Evolutionary conservation across 2,113 vertebrate species (phyloP).

Genomic region (Cochlearius cochlearius): DNA sequence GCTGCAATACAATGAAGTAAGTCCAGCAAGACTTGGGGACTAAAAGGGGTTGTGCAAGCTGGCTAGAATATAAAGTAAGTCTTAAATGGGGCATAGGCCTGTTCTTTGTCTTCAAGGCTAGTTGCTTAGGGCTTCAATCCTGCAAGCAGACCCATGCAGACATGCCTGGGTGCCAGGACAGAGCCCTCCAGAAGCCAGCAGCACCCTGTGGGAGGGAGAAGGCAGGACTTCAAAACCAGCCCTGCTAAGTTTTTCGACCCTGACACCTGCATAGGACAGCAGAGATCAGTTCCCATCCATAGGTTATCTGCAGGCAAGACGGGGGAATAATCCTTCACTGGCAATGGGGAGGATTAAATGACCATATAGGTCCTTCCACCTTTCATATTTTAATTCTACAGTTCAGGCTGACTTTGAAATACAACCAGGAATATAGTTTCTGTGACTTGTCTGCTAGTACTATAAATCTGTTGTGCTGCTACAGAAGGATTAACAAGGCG

Average conservation of each 20-base stretch:
- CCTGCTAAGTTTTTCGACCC: neutral
- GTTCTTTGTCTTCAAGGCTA: slow-evolving; percentile 1
- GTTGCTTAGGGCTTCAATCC: neutral
- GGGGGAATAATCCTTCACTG: neutral
- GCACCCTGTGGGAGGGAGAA: neutral
- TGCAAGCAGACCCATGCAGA: neutral
- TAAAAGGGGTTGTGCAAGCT: neutral
- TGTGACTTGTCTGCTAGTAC: neutral
- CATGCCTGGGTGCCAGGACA: neutral
- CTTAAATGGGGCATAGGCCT: slow-evolving; percentile 39
- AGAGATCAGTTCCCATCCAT: neutral
- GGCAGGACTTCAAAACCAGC: neutral
- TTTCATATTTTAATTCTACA: neutral
- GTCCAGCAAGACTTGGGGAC: neutral
- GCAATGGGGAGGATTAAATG: neutral
- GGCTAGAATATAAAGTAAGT: slow-evolving; percentile 51
- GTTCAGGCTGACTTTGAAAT: neutral
- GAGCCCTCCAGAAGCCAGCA: neutral
- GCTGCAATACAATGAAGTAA: neutral
- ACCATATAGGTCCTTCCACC: neutral
- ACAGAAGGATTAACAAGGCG: neutral
- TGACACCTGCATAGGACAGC: neutral
- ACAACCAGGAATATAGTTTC: neutral
- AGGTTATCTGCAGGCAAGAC: neutral
- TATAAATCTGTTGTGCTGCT: neutral